Base-by-base conservation (phyloP, 2,888 invertebrate species). In the Orchesella flavescens region DNA sequence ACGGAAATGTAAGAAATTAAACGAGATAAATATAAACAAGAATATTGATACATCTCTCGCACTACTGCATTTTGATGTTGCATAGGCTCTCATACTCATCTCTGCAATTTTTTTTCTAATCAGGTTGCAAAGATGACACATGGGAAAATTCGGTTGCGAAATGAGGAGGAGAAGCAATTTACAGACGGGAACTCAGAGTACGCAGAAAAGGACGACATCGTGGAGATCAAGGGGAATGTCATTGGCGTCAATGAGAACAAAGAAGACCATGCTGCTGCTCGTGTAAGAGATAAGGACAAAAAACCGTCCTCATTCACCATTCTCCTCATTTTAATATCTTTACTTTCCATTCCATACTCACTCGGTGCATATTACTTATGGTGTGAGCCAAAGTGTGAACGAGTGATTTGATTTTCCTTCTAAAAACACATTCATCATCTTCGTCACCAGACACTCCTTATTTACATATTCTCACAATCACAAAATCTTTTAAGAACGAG, bases 61-160 rank as follows among this genome's bases (percentile, higher is more conserved):
- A 19, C 21, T 21, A 19, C 17, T 65, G 17, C 1, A 34, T n/a
- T 43, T 34, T 1, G 24, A n/a, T 68, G 49, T 46, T 7, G 12
- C 24, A 55, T n/a, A n/a, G n/a, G n/a, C 34, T 71, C 61, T 19
- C 57, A 59, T 2, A 4, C 59, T 59, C 2, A 34, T 7, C 34
- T 4, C 34, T 34, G 2, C 34, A 2, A 2, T 34, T 7, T 34
- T 34, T 34, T 4, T 34, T 23, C 1, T 1, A 44, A 3, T 10
- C 73, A 87, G 85, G 85, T 86, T 43, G 61, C 81, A n/a, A 87
- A 87, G 66, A 81, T 83, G 65, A 87, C 87, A 10, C 66, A 19
- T 3, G 87, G 87, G 24, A 87, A 87, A 69, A 73, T 87, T 19
- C 78, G 78, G n/a, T 12, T 87, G 43, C 66, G 85, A 12, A 87